Base-by-base conservation (phyloP, 2,888 invertebrate genomes). In the Allygus modestus region DNA sequence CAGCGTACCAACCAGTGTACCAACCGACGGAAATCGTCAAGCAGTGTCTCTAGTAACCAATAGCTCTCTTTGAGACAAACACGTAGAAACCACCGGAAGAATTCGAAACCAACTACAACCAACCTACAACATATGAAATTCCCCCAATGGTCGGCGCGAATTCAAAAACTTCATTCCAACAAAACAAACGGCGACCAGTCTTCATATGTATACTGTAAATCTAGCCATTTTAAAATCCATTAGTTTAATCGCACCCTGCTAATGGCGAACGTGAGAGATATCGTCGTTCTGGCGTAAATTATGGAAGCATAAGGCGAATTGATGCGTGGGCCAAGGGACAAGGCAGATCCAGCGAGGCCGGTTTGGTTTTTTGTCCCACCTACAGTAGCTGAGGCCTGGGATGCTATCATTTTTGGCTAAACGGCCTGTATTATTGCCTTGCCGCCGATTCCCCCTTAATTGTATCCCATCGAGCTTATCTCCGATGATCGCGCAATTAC, bases 331-430 rank as follows among this genome's bases (percentile, higher is more conserved):
- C n/a, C 17, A 12, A 12, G 37, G 37, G 37, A 37, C 37, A 37
- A 37, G 37, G 9, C 37, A 7, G 37, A 7, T 37, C 9, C 37
- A 37, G 37, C 4, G 23, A 12, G 58, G 23, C 58, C 58, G 46
- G 46, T 46, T 46, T 17, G 46, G 46, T 7, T 7, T 46, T 46
- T 46, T 46, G 41, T 46, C 58, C 37, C 37, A 23, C 58, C 58
- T 2, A 58, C 58, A 58, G 58, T 58, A 58, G 58, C 20, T 23
- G 58, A 4, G 23, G 2, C 41, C 46, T 37, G 37, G 37, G n/a
- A 58, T 2, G 23, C 58, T 58, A 58, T 58, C 58, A 58, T 58
- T 58, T 58, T 58, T 58, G 23, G 58, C 58, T 58, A 58, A 58
- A 58, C 58, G 5, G 58, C 58, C 58, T 58, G 20, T 58, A 23